Evolutionary conservation across 2,797 vertebrate genomes (phyloP).

Genomic region (Sardinella longiceps): DNA sequence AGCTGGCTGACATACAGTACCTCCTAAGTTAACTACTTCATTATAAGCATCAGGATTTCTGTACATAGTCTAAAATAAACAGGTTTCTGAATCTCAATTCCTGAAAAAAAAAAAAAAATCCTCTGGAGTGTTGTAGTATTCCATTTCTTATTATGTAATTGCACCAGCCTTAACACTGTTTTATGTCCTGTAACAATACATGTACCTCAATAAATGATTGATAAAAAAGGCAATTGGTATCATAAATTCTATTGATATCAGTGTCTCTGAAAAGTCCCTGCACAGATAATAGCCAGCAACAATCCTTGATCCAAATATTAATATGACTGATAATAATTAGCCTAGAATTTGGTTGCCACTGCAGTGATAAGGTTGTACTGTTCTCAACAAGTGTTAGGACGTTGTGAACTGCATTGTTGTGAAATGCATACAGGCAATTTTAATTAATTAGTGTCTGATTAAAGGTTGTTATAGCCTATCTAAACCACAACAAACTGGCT

Average conservation of each 20-base stretch:
- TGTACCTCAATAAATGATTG: neutral
- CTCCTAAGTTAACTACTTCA: no score
- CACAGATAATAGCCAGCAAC: neutral
- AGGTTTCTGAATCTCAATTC: no score
- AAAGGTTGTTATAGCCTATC: no score
- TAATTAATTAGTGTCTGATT: no score
- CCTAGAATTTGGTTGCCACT: neutral
- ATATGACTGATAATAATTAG: neutral
- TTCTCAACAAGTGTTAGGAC: neutral
- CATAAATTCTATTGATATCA: neutral
- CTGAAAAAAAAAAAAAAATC: no score
- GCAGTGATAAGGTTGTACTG: neutral
- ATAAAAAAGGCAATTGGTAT: neutral
- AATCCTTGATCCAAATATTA: neutral
- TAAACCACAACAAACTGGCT: no score
- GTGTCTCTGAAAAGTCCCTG: neutral
- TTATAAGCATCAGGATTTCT: no score
- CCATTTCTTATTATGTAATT: neutral
- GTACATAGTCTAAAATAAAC: no score
- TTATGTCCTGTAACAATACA: neutral
- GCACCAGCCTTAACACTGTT: neutral
- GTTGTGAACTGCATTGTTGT: neutral
- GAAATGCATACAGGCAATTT: neutral
- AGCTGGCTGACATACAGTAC: neutral
- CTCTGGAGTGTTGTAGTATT: neutral